A percentile compares a stretch with the other conserved stretches of the same genome.
Conservation (phyloP, 2,888 invertebrate species). For the Nineta flava region DNA sequence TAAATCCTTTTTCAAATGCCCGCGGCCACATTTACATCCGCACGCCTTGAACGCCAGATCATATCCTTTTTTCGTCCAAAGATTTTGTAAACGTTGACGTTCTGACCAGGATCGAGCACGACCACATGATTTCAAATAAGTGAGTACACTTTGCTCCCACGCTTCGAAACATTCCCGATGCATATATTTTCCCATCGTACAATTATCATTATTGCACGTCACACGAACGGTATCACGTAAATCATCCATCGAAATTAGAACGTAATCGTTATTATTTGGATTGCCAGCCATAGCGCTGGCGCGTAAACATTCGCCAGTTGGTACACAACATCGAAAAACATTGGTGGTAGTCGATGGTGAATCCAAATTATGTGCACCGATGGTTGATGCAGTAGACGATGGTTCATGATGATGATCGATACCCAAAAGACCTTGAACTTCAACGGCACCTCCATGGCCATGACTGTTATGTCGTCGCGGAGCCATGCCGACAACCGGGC, state of each 20-base stretch:
- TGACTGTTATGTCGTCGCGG: constrained; percentile 30
- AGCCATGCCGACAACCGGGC: constrained; percentile 24
- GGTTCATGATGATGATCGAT: constrained; percentile 27
- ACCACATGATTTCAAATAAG: constrained; percentile 79
- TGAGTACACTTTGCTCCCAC: constrained; percentile 82
- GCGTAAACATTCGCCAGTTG: constrained; percentile 64
- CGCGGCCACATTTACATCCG: constrained; percentile 83
- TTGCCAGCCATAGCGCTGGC: constrained; percentile 26
- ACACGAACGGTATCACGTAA: constrained; percentile 73
- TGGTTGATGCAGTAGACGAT: constrained; percentile 15
- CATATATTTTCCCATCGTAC: constrained; percentile 81
- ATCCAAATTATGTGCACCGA: constrained; percentile 19
- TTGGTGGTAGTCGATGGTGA: constrained; percentile 27
- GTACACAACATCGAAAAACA: constrained; percentile 55
- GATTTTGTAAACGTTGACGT: constrained; percentile 81
- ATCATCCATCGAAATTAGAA: constrained; percentile 46
- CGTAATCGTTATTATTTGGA: constrained; percentile 28
- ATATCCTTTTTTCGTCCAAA: constrained; percentile 97
- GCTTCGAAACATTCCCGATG: constrained; percentile 90
- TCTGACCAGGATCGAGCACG: constrained; percentile 91
- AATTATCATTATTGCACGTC: constrained; percentile 87
- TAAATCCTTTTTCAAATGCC: constrained; percentile 85
- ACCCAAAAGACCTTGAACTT: constrained; percentile 26
- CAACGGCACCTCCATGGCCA: constrained; percentile 17
- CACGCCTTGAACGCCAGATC: constrained; percentile 92